Evolutionary conservation across 2,797 vertebrate species (phyloP).

Genomic region (Gallinago solitaria): DNA sequence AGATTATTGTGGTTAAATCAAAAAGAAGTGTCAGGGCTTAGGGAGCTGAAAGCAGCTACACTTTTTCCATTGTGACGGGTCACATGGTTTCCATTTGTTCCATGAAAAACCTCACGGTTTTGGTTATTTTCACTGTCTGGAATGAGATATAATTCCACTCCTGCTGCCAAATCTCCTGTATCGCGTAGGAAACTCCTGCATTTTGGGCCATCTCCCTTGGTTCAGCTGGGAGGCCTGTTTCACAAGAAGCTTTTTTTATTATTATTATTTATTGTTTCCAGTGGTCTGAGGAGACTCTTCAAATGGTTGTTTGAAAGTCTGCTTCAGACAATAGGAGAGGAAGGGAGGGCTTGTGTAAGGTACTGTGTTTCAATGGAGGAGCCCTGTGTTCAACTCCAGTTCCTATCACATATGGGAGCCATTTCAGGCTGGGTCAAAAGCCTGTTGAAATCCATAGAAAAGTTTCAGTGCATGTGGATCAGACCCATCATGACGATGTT

Average conservation of each 20-base stretch:
- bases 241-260: neutral
- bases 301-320: neutral
- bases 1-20: constrained; percentile 63
- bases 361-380: accelerated
- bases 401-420: neutral
- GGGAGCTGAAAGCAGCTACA: constrained; percentile 41
- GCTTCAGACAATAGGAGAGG: neutral
- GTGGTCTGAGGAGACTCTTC: neutral
- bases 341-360: neutral
- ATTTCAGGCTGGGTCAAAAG: neutral
- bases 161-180: constrained; percentile 49
- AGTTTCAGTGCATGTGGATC: neutral
- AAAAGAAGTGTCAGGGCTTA: constrained; percentile 55
- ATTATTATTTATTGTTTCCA: neutral
- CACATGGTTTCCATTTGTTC: constrained; percentile 70
- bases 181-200: neutral
- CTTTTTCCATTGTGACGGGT: constrained; percentile 61
- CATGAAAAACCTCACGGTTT: constrained; percentile 54
- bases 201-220: neutral
- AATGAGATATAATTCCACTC: constrained; percentile 44
- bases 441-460: neutral
- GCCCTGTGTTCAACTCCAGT: accelerated
- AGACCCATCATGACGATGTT: accelerated
- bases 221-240: neutral
- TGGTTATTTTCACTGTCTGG: constrained; percentile 65